phyloP scores from a whole-genome alignment of 2,888 invertebrate genomes.

The Apotomis betuletana region DNA sequence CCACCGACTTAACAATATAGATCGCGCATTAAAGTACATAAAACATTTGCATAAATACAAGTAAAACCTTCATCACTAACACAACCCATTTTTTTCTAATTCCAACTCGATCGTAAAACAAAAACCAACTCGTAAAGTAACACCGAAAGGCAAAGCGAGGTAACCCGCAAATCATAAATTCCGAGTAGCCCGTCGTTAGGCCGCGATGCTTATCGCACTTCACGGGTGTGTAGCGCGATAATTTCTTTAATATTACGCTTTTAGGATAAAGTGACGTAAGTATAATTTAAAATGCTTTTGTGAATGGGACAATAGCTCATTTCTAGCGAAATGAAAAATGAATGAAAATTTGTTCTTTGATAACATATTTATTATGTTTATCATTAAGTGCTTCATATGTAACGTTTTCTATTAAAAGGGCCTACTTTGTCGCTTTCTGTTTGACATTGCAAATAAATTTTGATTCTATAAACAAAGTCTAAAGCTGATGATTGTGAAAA shows the following conservation, averaged over 20 bases:
- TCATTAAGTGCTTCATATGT: no score
- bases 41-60: background rate
- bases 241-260: constrained; percentile 55
- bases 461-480: no score
- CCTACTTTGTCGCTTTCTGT: no score
- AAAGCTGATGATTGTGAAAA: no score
- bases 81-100: constrained; percentile 33
- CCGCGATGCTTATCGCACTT: constrained; percentile 58
- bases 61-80: constrained; percentile 25
- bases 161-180: constrained; percentile 61
- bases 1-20: no score
- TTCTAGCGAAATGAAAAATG: no score
- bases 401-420: no score
- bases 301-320: background rate
- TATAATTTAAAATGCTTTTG: constrained; percentile 13
- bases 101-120: background rate
- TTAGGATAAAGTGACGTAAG: constrained; percentile 19
- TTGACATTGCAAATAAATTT: no score
- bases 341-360: no score
- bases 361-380: no score
- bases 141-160: constrained; percentile 44
- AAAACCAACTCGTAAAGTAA: constrained; percentile 38
- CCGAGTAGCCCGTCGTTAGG: constrained; percentile 58
- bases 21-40: no score
- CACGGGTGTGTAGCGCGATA: constrained; percentile 58